Evolutionary conservation across 2,797 vertebrate genomes (phyloP).

Genomic region (Enteromius argenteus): DNA sequence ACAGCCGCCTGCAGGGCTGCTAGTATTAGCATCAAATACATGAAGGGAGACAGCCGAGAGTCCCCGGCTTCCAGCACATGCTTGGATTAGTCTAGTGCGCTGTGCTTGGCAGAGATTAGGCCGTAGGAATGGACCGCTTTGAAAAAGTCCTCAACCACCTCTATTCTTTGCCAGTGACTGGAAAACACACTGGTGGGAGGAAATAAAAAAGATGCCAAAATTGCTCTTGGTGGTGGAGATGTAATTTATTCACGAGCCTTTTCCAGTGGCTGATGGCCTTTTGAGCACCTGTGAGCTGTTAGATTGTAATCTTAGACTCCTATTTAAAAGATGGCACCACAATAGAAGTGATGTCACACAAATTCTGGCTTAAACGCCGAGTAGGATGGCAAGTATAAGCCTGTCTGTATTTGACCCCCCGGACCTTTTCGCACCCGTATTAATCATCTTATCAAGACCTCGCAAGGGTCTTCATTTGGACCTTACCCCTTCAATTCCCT

Average conservation of each 20-base stretch:
- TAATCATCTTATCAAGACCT: conserved; percentile 59
- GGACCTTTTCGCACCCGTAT: conserved; percentile 40
- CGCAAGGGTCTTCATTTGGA: conserved; percentile 54
- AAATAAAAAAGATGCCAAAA: conserved; percentile 16
- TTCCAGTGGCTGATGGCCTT: conserved; percentile 4
- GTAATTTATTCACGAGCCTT: conserved; percentile 48
- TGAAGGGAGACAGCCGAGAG: conserved; percentile 41
- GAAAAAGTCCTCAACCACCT: conserved; percentile 36
- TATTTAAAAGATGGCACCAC: conserved; percentile 42
- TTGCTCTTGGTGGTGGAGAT: conserved; percentile 18
- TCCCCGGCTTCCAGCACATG: conserved; percentile 31
- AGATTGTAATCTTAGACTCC: conserved; percentile 34
- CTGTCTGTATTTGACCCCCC: conserved; percentile 43
- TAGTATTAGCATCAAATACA: conserved; percentile 51
- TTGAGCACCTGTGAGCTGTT: conserved; percentile 50
- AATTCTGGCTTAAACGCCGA: conserved; percentile 11
- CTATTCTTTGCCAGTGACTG: not conserved
- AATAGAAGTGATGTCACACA: conserved; percentile 48
- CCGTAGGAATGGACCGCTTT: conserved; percentile 13
- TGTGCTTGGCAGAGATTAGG: conserved; percentile 56
- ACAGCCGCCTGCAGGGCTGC: conserved; percentile 31
- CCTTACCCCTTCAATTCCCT: conserved; percentile 51
- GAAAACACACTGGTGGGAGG: conserved; percentile 4
- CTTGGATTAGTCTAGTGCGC: conserved; percentile 43
- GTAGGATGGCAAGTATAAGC: conserved; percentile 51